Percentiles rank a stretch among this genome's conserved stretches.
Conservation (phyloP, 2,888 invertebrate species). For the Drosophila maculinotata region DNA sequence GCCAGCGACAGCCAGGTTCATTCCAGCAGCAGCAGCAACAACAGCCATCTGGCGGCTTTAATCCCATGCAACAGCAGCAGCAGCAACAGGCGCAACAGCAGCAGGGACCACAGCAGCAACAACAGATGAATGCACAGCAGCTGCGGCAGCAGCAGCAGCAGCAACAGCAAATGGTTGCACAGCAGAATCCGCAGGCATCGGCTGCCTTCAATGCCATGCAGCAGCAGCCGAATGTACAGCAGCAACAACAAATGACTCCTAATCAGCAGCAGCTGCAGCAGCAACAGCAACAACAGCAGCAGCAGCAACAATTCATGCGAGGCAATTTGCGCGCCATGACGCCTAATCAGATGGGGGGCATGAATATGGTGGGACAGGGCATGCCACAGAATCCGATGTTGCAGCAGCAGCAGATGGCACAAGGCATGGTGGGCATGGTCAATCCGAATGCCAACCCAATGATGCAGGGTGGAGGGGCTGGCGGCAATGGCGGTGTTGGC, state of each 20-base stretch:
- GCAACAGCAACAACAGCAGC: constrained; percentile 75
- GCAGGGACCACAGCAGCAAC: constrained; percentile 81
- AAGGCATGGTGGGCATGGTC: constrained; percentile 79
- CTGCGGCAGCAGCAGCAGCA: constrained; percentile 76
- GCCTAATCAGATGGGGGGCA: constrained; percentile 85
- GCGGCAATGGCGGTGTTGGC: constrained; percentile 69
- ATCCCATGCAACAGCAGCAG: constrained; percentile 81
- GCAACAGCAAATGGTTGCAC: constrained; percentile 63
- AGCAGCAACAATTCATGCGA: constrained; percentile 83
- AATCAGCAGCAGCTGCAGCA: constrained; percentile 76
- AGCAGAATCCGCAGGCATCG: constrained; percentile 74
- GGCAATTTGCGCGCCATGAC: constrained; percentile 83
- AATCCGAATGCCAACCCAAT: constrained; percentile 79
- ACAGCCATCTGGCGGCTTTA: constrained; percentile 71
- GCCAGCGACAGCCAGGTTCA: constrained; percentile 89
- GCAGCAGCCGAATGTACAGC: constrained; percentile 74
- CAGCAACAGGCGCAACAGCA: constrained; percentile 81
- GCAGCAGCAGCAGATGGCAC: constrained; percentile 80
- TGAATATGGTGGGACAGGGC: constrained; percentile 85
- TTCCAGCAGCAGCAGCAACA: constrained; percentile 83
- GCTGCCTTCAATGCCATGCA: constrained; percentile 79
- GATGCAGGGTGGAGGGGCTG: constrained; percentile 75
- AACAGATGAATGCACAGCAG: constrained; percentile 79
- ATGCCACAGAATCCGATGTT: constrained; percentile 82
- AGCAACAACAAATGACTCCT: constrained; percentile 73